Evolutionary conservation across 2,888 invertebrate genomes (phyloP).

Genomic region (Nemotelus nigrinus): DNA sequence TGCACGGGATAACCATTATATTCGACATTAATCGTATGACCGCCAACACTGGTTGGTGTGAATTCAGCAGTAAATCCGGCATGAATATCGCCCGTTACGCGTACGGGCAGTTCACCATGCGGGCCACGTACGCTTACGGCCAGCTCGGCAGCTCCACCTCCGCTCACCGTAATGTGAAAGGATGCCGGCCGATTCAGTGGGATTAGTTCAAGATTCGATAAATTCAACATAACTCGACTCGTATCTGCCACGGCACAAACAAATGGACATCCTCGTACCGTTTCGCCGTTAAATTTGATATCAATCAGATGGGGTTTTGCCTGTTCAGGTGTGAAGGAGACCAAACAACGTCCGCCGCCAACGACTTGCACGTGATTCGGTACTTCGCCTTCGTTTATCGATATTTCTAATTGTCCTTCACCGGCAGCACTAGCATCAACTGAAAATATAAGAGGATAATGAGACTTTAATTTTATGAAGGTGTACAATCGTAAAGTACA

Average conservation of each 20-base stretch:
- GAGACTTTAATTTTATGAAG: background rate
- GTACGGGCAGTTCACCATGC: conserved; percentile 84
- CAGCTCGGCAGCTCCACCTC: conserved; percentile 80
- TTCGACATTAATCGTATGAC: conserved; percentile 89
- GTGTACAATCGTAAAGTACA: too few species aligned
- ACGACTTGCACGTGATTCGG: conserved; percentile 98
- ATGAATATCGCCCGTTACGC: conserved; percentile 88
- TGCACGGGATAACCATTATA: conserved; percentile 89
- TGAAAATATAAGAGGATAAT: conserved; percentile 59
- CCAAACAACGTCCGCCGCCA: conserved; percentile 92
- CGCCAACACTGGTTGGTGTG: conserved; percentile 91
- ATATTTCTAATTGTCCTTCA: conserved; percentile 98
- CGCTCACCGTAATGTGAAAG: conserved; percentile 80
- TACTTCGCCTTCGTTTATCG: conserved; percentile 98
- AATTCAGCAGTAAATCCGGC: conserved; percentile 91
- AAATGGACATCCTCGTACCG: conserved; percentile 90
- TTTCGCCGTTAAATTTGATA: conserved; percentile 95
- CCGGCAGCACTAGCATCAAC: conserved; percentile 99
- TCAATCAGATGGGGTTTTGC: conserved; percentile 92
- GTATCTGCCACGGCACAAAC: conserved; percentile 86
- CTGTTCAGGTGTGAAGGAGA: conserved; percentile 92
- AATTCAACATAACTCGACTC: conserved; percentile 77
- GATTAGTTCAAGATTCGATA: conserved; percentile 82
- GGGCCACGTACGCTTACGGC: conserved; percentile 92
- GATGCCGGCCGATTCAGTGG: conserved; percentile 84